phyloP scores from a whole-genome alignment of 2,113 vertebrate species.

The Peromyscus californicus region DNA sequence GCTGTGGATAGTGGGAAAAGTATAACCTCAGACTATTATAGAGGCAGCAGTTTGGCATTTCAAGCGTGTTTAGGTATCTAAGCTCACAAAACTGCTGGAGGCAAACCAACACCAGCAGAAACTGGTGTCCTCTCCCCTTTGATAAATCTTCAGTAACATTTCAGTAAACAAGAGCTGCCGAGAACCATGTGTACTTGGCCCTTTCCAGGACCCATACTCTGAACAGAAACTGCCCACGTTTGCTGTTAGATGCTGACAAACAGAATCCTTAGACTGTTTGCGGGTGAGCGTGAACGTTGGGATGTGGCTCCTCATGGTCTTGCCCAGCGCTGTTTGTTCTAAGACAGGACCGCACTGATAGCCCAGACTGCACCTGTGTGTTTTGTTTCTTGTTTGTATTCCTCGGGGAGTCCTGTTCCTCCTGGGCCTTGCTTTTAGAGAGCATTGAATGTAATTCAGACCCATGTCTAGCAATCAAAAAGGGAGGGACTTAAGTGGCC shows the following conservation, averaged over 20 bases:
- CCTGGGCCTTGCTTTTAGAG: conserved; percentile 59
- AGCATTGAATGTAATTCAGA: not conserved
- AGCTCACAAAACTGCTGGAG: not conserved
- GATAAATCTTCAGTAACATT: not conserved
- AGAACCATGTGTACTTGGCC: not conserved
- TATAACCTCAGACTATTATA: not conserved
- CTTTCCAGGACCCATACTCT: not conserved
- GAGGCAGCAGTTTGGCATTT: not conserved
- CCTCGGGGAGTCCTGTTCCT: not conserved
- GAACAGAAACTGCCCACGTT: not conserved
- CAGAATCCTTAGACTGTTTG: not conserved
- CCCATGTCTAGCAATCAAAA: conserved; percentile 2
- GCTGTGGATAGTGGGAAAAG: not conserved
- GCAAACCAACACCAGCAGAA: not conserved
- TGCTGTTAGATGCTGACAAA: not conserved
- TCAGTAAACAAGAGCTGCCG: not conserved
- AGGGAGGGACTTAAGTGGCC: not conserved
- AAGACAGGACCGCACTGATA: not conserved
- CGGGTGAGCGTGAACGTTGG: not conserved
- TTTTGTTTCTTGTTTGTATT: not conserved
- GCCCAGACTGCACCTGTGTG: not conserved
- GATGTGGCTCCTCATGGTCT: not conserved
- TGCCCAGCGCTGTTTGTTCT: not conserved
- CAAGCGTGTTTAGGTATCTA: not conserved
- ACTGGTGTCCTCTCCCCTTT: not conserved